Evolutionary conservation across 2,113 vertebrate species (phyloP).

Genomic region (Sarotherodon lohbergeri): DNA sequence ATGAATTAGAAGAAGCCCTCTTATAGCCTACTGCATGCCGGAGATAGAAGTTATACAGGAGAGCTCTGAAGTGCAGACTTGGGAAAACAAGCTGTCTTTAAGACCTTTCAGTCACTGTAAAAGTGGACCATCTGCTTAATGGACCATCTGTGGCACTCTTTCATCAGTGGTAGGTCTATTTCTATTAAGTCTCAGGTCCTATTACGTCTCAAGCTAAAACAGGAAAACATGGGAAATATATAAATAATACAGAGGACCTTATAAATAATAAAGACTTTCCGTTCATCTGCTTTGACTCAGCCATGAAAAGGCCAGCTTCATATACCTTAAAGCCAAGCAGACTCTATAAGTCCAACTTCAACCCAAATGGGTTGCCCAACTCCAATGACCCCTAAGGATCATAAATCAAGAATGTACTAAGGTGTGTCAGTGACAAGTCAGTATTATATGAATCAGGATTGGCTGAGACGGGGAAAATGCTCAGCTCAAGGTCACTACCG

Average conservation of each 20-base stretch:
- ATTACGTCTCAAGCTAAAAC: neutral
- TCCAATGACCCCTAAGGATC: neutral
- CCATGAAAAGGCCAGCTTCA: neutral
- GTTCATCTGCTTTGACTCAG: neutral
- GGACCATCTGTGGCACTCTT: neutral
- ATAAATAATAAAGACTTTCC: neutral
- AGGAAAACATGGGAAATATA: neutral
- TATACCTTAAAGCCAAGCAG: neutral
- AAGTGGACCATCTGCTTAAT: neutral
- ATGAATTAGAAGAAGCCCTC: conserved; percentile 31
- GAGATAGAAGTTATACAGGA: conserved; percentile 12
- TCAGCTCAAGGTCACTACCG: neutral
- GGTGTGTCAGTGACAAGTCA: neutral
- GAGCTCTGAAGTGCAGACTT: conserved; percentile 18
- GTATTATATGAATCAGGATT: neutral
- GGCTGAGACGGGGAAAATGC: neutral
- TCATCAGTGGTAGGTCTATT: neutral
- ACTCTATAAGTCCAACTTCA: neutral
- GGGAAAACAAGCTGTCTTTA: conserved; percentile 21
- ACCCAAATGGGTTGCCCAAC: neutral
- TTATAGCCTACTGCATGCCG: neutral
- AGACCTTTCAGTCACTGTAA: conserved; percentile 22
- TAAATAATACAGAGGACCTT: neutral
- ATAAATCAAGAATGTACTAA: neutral
- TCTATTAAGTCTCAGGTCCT: neutral